These are phyloP conservation scores for Anas bernieri DNA, from an alignment of 2,797 vertebrate genomes.

Conservation along the genomic window DNA sequence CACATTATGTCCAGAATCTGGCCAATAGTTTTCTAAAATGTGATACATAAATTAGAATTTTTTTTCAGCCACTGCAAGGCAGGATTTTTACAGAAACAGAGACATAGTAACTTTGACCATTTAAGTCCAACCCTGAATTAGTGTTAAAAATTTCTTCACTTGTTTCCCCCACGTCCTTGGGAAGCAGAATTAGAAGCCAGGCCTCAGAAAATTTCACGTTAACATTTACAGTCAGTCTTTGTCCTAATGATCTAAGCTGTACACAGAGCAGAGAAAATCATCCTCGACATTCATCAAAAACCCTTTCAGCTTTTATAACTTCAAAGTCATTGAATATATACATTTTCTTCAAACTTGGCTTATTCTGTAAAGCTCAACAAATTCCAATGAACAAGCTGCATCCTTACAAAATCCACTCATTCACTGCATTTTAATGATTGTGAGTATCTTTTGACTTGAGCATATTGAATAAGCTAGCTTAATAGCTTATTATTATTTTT, in stretches of 20 bases:
- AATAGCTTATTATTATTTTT: slow-evolving; percentile 54
- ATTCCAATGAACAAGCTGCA: slow-evolving; percentile 36
- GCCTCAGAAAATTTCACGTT: background rate
- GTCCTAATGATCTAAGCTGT: background rate
- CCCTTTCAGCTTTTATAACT: slow-evolving; percentile 10
- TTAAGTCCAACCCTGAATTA: background rate
- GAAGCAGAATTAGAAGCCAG: background rate
- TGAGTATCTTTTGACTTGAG: slow-evolving; percentile 42
- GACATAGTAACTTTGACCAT: background rate
- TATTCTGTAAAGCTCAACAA: slow-evolving; percentile 37
- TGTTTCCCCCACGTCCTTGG: background rate
- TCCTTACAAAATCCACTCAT: slow-evolving; percentile 49
- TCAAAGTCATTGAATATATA: background rate
- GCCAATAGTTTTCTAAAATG: background rate
- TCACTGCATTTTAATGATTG: slow-evolving; percentile 9
- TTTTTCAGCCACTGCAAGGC: background rate
- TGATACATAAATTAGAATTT: background rate
- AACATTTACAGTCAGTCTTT: background rate
- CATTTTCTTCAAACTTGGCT: slow-evolving; percentile 25
- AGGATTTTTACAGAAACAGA: background rate
- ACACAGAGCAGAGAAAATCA: slow-evolving; percentile 13
- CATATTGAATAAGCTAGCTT: slow-evolving; percentile 27
- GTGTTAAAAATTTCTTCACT: background rate
- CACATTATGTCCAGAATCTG: background rate
- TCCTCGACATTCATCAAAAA: background rate